Base-by-base conservation (phyloP, 1,140 invertebrate genomes). In the Lepidotrigona ventralis region DNA sequence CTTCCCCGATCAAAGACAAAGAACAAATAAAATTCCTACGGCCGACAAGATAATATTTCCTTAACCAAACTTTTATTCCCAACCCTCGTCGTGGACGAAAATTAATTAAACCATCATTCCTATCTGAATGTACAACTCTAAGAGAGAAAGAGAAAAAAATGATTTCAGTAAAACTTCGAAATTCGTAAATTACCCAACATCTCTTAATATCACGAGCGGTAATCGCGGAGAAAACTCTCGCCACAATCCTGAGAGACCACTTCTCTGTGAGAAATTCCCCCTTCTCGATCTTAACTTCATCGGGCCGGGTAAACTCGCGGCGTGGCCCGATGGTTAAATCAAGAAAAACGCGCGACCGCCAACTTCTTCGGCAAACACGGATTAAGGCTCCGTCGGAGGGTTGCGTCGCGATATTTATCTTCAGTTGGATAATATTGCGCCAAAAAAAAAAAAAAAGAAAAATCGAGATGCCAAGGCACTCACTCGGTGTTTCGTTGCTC, bases 331-430 rank as follows among this genome's bases (percentile, higher is more conserved):
- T 1, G 19, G 39, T 2, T 46, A 23, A 70, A 39, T 39, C 29
- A 33, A 60, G 46, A 53, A 26, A n/a, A 33, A 19, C 19, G 29
- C 6, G 39, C 39, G 11, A 12, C 26, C 23, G 11, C 29, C n/a
- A 64, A 79, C 33, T 26, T 54, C 19, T 60, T 60, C 15, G n/a
- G 29, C 69, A 72, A 80, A 70, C 56, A 53, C 11, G n/a, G 54
- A 80, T 72, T 72, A 80, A 80, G 46, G 29, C 17, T 21, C 8
- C 19, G 63, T 46, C 39, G 6, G 39, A 8, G 39, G 39, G 3
- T 77, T 64, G 60, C 33, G 51, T 86, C 53, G 78, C 39, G 74
- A 79, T 87, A 80, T 84, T 79, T 79, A 83, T 75, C 68, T 51
- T 51, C 54, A 29, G 8, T 12, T 17, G 51, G 72, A 84, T 63